Evolutionary conservation across 2,888 invertebrate species (phyloP).

Genomic region (Agriotes lineatus): DNA sequence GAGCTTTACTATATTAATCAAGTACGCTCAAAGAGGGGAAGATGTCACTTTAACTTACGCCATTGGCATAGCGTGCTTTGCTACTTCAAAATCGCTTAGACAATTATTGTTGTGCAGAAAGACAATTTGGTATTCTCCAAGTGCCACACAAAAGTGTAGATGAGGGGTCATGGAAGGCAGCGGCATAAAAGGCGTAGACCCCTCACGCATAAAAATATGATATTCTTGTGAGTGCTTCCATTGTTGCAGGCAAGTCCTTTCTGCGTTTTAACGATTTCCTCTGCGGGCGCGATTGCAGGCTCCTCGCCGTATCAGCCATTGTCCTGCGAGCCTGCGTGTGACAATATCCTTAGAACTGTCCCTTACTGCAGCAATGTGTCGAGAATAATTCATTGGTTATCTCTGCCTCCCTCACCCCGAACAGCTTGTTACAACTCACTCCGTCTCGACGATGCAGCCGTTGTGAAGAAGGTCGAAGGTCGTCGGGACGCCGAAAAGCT

Average conservation of each 20-base stretch:
- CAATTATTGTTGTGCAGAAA: too few species aligned
- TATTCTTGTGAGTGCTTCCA: conserved; percentile 15
- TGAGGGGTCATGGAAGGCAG: too few species aligned
- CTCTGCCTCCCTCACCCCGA: conserved; percentile 31
- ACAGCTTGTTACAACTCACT: conserved; percentile 23
- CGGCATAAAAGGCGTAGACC: too few species aligned
- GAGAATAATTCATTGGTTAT: conserved; percentile 48
- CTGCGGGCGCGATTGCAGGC: conserved; percentile 3
- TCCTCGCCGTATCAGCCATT: conserved; percentile 1
- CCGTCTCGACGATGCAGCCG: conserved; percentile 30
- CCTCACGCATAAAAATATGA: conserved; percentile 20
- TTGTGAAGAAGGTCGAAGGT: conserved; percentile 14
- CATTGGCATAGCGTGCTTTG: too few species aligned
- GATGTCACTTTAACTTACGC: too few species aligned
- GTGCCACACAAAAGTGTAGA: too few species aligned
- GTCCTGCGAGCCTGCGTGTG: conserved; percentile 20
- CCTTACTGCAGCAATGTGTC: conserved; percentile 43
- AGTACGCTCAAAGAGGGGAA: too few species aligned
- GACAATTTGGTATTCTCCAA: too few species aligned
- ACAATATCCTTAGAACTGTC: conserved; percentile 37
- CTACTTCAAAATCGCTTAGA: too few species aligned
- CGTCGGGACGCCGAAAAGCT: conserved; percentile 19
- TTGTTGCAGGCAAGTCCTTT: conserved; percentile 28
- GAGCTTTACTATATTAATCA: too few species aligned
- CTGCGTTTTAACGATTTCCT: conserved; percentile 35